Percentiles rank a stretch among this genome's conserved stretches.
These are phyloP conservation scores for Petrolisthes cinctipes DNA, from an alignment of 2,888 invertebrate genomes.

Conservation along the genomic window DNA sequence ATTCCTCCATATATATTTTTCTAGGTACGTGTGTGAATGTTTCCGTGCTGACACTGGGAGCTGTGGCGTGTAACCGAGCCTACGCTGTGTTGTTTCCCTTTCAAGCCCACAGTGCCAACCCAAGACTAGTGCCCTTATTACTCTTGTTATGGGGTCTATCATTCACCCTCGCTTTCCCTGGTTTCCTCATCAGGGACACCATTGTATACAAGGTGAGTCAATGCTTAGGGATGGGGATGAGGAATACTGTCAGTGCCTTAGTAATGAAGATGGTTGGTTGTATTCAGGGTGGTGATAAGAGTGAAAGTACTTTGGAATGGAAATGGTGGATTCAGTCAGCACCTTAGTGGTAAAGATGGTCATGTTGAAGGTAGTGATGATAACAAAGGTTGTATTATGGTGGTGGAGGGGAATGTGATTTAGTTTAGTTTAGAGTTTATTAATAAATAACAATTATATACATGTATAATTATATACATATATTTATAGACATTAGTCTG, in stretches of 20 bases:
- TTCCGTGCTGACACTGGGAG: slow-evolving; percentile 49
- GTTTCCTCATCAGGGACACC: slow-evolving; percentile 38
- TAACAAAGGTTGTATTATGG: too few species aligned
- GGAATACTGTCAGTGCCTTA: neutral
- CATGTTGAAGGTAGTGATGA: too few species aligned
- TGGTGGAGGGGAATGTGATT: too few species aligned
- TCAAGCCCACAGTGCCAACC: slow-evolving; percentile 25
- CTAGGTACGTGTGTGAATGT: slow-evolving; percentile 45
- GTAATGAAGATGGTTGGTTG: too few species aligned
- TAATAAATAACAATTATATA: too few species aligned
- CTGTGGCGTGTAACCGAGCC: slow-evolving; percentile 47
- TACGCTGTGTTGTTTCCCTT: slow-evolving; percentile 53
- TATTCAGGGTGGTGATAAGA: too few species aligned
- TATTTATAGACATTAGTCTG: too few species aligned
- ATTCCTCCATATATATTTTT: neutral
- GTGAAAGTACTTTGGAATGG: too few species aligned
- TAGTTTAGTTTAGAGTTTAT: too few species aligned
- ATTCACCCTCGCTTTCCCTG: slow-evolving; percentile 37
- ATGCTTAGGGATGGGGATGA: neutral
- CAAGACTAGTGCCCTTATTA: slow-evolving; percentile 20
- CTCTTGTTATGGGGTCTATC: slow-evolving; percentile 36
- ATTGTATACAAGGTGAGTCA: neutral
- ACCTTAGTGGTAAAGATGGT: too few species aligned
- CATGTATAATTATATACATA: too few species aligned
- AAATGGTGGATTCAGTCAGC: too few species aligned